Evolutionary conservation across 2,797 vertebrate genomes (phyloP), one percentile per base, ranked within the genome.

Genomic region (Spheniscus humboldti): DNA sequence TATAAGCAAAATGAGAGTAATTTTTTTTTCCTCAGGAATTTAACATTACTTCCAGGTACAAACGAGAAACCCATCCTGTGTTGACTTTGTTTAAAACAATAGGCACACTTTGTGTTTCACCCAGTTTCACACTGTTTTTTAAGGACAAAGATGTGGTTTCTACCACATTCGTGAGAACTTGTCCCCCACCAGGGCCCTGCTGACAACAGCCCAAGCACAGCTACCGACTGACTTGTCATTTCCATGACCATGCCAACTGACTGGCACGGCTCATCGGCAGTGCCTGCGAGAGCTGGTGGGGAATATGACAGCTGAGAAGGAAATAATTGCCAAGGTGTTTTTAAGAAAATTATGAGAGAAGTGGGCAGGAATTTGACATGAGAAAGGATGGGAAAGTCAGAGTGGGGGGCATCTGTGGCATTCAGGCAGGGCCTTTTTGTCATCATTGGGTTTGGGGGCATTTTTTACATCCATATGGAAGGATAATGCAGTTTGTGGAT

Each of bases 251-350:
- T 25, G 12, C 22, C 68, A 53, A 57, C 45, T 11, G 52, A 43
- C 59, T 39, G n/a, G 25, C 0, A 1, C 14, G 39, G 28, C 35
- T 87, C n/a, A 4, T 13, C 4, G 0, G 39, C 37, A 55, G 10
- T 17, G 56, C 55, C 22, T 13, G 28, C 10, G 6, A 82, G 56
- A 85, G 48, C 43, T 27, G 30, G 18, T 28, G 31, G 16, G 33
- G 33, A 83, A 18, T 7, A 13, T 6, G 18, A 10, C 1, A 7
- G 12, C 35, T 37, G 37, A 43, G 57, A 41, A 88, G 31, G 28
- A 86, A 81, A 53, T 39, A 41, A 63, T 35, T 68, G 10, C 33
- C 50, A 25, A 73, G 52, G 19, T 47, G 30, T 63, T 91, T 78
- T 66, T 13, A 85, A 86, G 73, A 83, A 81, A 95, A 80, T 47